Evolutionary conservation across 2,113 vertebrate genomes (phyloP).

Genomic region (Corythornis vintsioides): DNA sequence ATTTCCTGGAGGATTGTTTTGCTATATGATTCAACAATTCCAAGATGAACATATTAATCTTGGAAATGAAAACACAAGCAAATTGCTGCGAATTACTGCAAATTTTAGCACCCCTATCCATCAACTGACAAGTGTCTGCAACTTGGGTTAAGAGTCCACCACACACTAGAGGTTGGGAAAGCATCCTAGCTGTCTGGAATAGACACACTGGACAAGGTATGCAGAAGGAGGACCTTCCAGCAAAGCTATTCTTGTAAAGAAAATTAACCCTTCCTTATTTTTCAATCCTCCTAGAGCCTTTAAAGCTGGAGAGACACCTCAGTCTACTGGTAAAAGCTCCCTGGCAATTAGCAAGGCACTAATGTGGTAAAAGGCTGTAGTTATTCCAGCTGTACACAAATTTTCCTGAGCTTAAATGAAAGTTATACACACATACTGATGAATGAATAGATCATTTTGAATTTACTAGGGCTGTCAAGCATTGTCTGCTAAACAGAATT

Average conservation of each 20-base stretch:
- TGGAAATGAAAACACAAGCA: conserved; percentile 26
- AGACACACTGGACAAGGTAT: neutral
- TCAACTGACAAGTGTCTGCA: neutral
- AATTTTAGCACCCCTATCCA: neutral
- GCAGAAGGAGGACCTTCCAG: neutral
- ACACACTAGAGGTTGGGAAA: neutral
- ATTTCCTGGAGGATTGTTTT: neutral
- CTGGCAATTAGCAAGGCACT: neutral
- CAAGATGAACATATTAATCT: conserved; percentile 24
- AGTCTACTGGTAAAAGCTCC: neutral
- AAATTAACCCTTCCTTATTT: neutral
- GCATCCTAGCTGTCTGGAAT: neutral
- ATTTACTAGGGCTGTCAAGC: conserved; percentile 50
- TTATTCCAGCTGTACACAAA: neutral
- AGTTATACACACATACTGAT: conserved; percentile 41
- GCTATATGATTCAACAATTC: neutral
- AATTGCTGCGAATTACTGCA: neutral
- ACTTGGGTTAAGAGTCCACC: neutral
- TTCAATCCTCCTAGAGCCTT: neutral
- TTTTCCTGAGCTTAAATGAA: conserved; percentile 41
- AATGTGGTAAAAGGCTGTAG: neutral
- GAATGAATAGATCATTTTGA: conserved; percentile 49
- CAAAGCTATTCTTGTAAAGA: neutral
- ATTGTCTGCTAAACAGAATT: conserved; percentile 30
- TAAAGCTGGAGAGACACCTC: neutral